Base-by-base conservation (phyloP, 2,797 vertebrate genomes). In the Tapera naevia region DNA sequence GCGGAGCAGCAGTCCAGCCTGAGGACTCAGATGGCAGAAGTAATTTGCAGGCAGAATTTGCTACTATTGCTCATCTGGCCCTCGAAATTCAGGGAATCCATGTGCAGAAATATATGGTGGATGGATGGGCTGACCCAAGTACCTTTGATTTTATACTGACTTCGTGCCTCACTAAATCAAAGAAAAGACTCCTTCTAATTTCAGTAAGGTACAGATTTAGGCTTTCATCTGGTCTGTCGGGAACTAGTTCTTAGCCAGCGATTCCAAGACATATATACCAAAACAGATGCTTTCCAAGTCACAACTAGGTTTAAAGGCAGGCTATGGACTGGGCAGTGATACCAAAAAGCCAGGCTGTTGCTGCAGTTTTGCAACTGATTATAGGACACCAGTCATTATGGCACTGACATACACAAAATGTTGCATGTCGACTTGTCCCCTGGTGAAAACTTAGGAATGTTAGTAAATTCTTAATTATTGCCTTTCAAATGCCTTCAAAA, bases 71-170 rank as follows among this genome's bases (percentile, higher is more conserved):
- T 87, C 64, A 51, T 62, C 64, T 51, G 72, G 43, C 24, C 28
- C 48, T 85, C 82, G 82, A 66, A 92, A 73, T 91, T 27, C n/a
- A 81, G 45, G 33, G 43, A 79, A 66, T 85, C 30, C 57, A 30
- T 17, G 23, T 57, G 46, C 71, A 85, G 81, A 91, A 93, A 53
- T 33, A 35, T 45, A 56, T 14, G n/a, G 57, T 66, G 60, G 73
- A 33, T 67, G 25, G 50, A 81, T 7, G 6, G 70, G 35, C 53
- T 81, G 57, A 57, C 3, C 2, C 41, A 84, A 39, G 13, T 23
- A 71, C 27, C 57, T 90, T 75, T 84, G 80, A 50, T 79, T 74
- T 91, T 60, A 71, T 57, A 17, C 28, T 72, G 54, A 79, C 56
- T 89, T 86, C 24, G 22, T 78, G 61, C 27, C 41, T 92, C 50